These are phyloP conservation scores for Entomobrya proxima DNA, from an alignment of 2,888 invertebrate genomes.

Conservation along the genomic window DNA sequence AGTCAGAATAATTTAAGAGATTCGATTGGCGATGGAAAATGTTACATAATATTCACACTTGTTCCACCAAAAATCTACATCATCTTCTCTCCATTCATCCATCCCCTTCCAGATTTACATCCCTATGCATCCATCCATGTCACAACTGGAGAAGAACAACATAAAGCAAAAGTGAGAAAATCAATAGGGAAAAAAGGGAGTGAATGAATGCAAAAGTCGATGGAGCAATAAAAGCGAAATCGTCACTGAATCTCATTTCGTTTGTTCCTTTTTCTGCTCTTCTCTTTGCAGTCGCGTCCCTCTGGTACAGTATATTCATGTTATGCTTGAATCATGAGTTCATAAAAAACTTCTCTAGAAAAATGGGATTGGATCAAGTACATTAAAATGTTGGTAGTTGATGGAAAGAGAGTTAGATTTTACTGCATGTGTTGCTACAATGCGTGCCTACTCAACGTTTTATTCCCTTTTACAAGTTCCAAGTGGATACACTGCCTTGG, in stretches of 20 bases:
- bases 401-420: not conserved
- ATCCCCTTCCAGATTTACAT: conserved; percentile 62
- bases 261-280: conserved; percentile 55
- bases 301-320: conserved; percentile 52
- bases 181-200: conserved; percentile 75
- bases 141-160: conserved; percentile 34
- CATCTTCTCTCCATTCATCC: conserved; percentile 47
- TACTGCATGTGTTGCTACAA: not conserved
- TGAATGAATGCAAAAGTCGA: conserved; percentile 75
- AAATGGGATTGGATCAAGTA: conserved; percentile 38
- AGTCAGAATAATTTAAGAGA: conserved; percentile 64
- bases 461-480: no score
- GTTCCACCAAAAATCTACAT: conserved; percentile 65
- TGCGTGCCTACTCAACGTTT: no score
- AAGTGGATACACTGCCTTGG: not conserved
- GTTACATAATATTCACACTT: conserved; percentile 65
- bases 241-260: conserved; percentile 76
- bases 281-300: conserved; percentile 5
- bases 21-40: conserved; percentile 46
- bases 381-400: conserved; percentile 27
- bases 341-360: conserved; percentile 49
- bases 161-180: conserved; percentile 74
- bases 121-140: conserved; percentile 66
- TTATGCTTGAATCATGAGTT: conserved; percentile 45
- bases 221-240: conserved; percentile 76